Evolutionary conservation across 2,888 invertebrate species (phyloP).

Genomic region (Taenaris catops): DNA sequence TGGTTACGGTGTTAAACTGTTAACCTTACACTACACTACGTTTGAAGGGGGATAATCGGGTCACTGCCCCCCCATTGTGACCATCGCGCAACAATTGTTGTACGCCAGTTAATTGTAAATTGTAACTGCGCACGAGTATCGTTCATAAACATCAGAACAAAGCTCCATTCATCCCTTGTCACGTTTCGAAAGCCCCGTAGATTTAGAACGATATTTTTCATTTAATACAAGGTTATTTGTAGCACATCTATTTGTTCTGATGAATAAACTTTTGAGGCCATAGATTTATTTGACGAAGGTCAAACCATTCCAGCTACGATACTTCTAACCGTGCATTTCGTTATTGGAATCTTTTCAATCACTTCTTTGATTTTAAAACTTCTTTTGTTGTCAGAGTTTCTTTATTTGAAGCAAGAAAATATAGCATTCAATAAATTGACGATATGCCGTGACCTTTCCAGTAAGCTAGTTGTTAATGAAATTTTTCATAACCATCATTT

Average conservation of each 20-base stretch:
- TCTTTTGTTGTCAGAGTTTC: too few relatives aligned
- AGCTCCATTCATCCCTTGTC: slow-evolving; percentile 55
- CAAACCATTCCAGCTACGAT: too few relatives aligned
- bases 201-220: slow-evolving; percentile 19
- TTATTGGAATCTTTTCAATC: too few relatives aligned
- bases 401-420: too few relatives aligned
- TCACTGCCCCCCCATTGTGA: slow-evolving; percentile 50
- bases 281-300: slow-evolving; percentile 1
- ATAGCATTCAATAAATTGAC: too few relatives aligned
- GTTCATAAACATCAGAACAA: slow-evolving; percentile 34
- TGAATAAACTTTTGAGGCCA: slow-evolving; percentile 11
- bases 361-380: too few relatives aligned
- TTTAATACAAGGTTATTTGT: slow-evolving; percentile 20
- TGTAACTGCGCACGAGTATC: slow-evolving; percentile 42
- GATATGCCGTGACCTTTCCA: too few relatives aligned
- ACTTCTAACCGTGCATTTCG: too few relatives aligned
- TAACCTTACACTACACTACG: slow-evolving; percentile 8
- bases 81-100: slow-evolving; percentile 34
- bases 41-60: slow-evolving; percentile 33
- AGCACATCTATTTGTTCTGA: slow-evolving; percentile 16
- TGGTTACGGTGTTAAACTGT: slow-evolving; percentile 5
- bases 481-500: too few relatives aligned
- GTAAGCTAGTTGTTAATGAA: too few relatives aligned
- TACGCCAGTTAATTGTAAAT: slow-evolving; percentile 45
- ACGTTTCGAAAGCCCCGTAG: slow-evolving; percentile 41